Evolutionary conservation across 2,888 invertebrate genomes (phyloP), one percentile per base, ranked within the genome.

Genomic region (Apodemia zela): DNA sequence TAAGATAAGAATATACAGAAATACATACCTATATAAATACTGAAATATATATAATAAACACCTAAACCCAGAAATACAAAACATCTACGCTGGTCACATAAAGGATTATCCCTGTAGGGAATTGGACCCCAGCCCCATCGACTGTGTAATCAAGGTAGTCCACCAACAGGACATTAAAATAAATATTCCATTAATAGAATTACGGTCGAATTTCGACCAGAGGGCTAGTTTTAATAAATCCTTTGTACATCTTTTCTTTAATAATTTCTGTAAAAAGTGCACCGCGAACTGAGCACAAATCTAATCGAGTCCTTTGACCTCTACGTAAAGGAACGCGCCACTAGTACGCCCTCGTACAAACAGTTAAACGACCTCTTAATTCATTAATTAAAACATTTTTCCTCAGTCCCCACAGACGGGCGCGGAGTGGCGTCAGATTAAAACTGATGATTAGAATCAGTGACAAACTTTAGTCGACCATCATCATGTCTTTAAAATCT

Each of bases 361-460:
- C 54, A 25, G 54, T 54, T 54, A 21, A 54, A 21, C 54, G 54
- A 54, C 54, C 54, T 25, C 25, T 54, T 54, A 25, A 25, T 54
- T 54, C 11, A 54, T 54, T 54, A 25, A 54, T 54, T 54, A 54
- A 54, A 54, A 54, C 51, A 54, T 54, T 54, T 54, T 25, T 15
- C 51, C 51, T 54, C 25, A 25, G 51, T 54, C 51, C 13, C 21
- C 25, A 25, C 51, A 54, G 21, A 54, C 21, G 51, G 25, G 11
- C 10, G 51, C 11, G 11, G 21, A 13, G 42, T 42, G 42, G 5
- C 25, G 21, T 13, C 51, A 13, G 25, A 13, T 54, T 25, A 25
- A 21, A 54, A 54, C 11, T 13, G 25, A 25, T 13, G 51, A 54
- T 54, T 54, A 54, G 51, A 51, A 11, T 54, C 15, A 54, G 11